phyloP scores from a whole-genome alignment of 2,888 invertebrate species.

The Tetragnatha montana region DNA sequence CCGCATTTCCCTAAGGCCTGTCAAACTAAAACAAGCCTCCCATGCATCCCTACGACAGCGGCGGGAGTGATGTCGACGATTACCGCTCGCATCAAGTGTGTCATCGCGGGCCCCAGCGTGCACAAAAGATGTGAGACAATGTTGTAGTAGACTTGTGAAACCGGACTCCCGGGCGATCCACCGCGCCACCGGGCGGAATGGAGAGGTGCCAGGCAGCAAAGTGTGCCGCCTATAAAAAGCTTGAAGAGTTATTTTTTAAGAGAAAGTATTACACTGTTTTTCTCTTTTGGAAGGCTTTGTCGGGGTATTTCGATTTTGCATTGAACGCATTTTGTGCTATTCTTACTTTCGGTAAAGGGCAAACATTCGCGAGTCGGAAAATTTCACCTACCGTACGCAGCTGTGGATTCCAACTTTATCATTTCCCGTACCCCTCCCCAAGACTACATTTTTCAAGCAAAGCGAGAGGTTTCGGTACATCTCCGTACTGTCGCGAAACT shows the following conservation, averaged over 20 bases:
- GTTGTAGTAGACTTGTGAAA: conserved; percentile 46
- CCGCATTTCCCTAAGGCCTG: no score
- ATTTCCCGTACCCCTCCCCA: no score
- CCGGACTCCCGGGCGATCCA: conserved; percentile 30
- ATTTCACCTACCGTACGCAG: neutral
- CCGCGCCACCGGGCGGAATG: conserved; percentile 41
- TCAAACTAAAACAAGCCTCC: neutral
- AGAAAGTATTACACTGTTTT: conserved; percentile 69
- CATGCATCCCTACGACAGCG: conserved; percentile 11
- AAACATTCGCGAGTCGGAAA: neutral
- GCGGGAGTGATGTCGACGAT: no score
- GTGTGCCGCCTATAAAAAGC: conserved; percentile 69
- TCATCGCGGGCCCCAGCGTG: neutral
- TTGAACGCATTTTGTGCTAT: conserved; percentile 55
- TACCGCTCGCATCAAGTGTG: no score
- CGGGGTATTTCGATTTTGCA: conserved; percentile 60
- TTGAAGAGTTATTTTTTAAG: conserved; percentile 60
- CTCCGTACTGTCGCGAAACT: no score
- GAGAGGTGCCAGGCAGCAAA: conserved; percentile 61
- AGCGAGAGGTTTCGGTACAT: no score
- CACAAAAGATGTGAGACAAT: conserved; percentile 56
- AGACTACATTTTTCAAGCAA: no score
- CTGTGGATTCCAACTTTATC: no score
- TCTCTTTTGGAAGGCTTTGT: conserved; percentile 45
- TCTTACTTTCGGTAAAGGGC: conserved; percentile 15